Base-by-base conservation (phyloP, 2,888 invertebrate species). In the Baccha elongata region DNA sequence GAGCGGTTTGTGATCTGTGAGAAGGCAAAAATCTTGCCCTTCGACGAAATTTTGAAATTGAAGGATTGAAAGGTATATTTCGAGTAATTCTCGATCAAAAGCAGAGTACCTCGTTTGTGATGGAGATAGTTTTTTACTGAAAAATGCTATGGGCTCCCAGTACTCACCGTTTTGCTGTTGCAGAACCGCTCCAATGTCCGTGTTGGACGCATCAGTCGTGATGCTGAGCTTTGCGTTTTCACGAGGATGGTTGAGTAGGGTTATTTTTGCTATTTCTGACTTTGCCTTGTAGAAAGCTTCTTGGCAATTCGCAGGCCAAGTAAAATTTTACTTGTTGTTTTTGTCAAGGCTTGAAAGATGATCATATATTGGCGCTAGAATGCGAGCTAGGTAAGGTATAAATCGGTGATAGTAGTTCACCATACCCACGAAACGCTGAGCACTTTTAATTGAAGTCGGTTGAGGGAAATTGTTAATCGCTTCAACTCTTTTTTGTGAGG, bases 41-140 rank as follows among this genome's bases (percentile, higher is more conserved):
- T 91, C 91, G 0, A 91, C 65, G 85, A 89, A 87, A 29, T 88
- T 85, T 10, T 87, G 76, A 76, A 90, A 91, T 67, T 89, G 85
- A 50, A 87, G 86, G 0, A 90, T 89, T 0, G 73, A 29, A 4
- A 46, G 3, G 13, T 62, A 64, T 2, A 75, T 46, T 6, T 60
- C 60, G 4, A 68, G 15, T 3, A 73, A 10, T 26, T 26, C 26
- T 26, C 26, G 26, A 26, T 26, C 26, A 26, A 26, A 26, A 26
- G 26, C 26, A 3, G 52, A 73, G 10, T 73, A 73, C 1, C 17
- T 52, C 1, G 44, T 23, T 37, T 73, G 52, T 5, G 73, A 13
- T 1, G 44, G 26, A n/a, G 71, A 50, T 0, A 53, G 15, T 21
- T 75, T 75, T 17, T 64, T 40, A 40, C 40, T 40, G 7, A 15